These are phyloP conservation scores for Sphaeridia pumilis DNA, from an alignment of 2,888 invertebrate species.

Conservation along the genomic window DNA sequence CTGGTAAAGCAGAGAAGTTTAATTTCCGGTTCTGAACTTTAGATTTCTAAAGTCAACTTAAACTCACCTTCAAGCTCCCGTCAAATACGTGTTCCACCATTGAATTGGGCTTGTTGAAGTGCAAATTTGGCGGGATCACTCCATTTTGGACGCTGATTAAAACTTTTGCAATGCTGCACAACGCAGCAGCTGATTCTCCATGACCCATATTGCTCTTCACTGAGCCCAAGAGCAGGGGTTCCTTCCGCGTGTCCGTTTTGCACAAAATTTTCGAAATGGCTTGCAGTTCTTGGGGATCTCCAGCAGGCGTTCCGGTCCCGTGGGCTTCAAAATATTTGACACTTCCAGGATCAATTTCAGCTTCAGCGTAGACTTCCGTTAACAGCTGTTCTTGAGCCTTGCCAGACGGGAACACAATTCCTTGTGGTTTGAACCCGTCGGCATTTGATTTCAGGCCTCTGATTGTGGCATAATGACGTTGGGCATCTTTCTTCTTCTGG, in stretches of 20 bases:
- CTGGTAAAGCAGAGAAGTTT: too few species aligned
- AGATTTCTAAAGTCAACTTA: too few species aligned
- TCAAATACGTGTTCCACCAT: constrained; percentile 78
- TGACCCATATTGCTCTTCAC: constrained; percentile 95
- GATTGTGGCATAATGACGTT: constrained; percentile 71
- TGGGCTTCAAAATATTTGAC: constrained; percentile 92
- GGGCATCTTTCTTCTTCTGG: constrained; percentile 63
- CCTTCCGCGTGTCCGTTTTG: constrained; percentile 56
- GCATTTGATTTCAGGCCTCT: constrained; percentile 80
- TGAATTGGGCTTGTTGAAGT: constrained; percentile 70
- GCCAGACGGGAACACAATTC: constrained; percentile 73
- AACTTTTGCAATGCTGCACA: constrained; percentile 79
- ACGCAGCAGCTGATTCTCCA: constrained; percentile 72
- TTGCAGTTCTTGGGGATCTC: constrained; percentile 95
- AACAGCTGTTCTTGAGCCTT: constrained; percentile 58
- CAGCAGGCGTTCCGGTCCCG: constrained; percentile 64
- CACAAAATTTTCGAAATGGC: constrained; percentile 85
- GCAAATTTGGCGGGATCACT: constrained; percentile 78
- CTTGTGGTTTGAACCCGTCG: constrained; percentile 81
- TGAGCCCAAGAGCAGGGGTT: constrained; percentile 79
- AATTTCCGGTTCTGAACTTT: too few species aligned
- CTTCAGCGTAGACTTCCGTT: constrained; percentile 70
- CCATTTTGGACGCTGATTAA: constrained; percentile 84
- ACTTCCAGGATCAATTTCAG: constrained; percentile 63
- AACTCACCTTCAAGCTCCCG: constrained; percentile 62